Evolutionary conservation across 2,888 invertebrate species (phyloP).

Genomic region (Cephus runcator): DNA sequence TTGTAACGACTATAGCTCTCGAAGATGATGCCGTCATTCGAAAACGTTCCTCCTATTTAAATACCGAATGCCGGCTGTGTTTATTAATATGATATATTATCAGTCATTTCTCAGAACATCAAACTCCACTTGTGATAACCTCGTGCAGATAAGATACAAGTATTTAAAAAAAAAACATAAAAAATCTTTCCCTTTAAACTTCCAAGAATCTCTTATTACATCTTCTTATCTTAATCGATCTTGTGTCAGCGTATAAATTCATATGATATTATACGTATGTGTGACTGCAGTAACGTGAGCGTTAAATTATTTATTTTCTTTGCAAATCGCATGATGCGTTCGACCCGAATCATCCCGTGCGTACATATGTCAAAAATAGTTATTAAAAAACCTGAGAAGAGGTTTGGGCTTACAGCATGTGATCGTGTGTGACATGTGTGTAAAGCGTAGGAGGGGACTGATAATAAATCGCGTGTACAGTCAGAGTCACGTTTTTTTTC

Average conservation of each 20-base stretch:
- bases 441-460: background rate
- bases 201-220: background rate
- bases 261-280: too few species aligned
- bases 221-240: background rate
- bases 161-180: background rate
- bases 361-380: background rate
- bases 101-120: background rate
- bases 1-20: background rate
- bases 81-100: background rate
- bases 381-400: background rate
- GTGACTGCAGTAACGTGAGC: too few species aligned
- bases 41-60: background rate
- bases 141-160: background rate
- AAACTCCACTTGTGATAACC: background rate
- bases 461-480: too few species aligned
- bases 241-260: background rate
- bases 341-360: background rate
- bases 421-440: background rate
- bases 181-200: background rate
- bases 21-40: background rate
- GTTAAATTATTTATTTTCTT: too few species aligned
- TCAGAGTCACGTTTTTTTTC: too few species aligned
- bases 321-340: background rate
- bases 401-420: background rate
- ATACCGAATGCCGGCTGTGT: background rate